A percentile compares a stretch with the other conserved stretches of the same genome.
phyloP scores from a whole-genome alignment of 2,113 vertebrate species.

The Caranx ignobilis region DNA sequence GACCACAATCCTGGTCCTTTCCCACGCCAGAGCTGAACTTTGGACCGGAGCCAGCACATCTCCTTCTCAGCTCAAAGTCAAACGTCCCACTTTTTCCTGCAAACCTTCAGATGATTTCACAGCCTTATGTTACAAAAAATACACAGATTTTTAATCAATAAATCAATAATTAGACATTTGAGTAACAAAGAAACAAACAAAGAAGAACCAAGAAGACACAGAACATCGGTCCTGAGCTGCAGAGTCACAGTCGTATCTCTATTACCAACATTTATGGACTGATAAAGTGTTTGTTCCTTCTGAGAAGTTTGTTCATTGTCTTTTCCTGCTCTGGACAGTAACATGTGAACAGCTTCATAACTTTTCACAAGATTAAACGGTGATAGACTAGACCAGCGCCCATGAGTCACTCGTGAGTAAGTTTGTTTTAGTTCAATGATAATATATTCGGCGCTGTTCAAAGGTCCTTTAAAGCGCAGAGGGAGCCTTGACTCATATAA shows the following conservation, averaged over 20 bases:
- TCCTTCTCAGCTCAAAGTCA: slow-evolving; percentile 49
- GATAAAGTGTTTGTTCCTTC: not conserved
- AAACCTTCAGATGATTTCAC: slow-evolving; percentile 1
- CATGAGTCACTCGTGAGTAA: not conserved
- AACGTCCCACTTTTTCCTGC: slow-evolving; percentile 44
- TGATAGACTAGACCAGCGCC: not conserved
- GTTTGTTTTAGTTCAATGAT: no score
- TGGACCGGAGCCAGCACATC: slow-evolving; percentile 65
- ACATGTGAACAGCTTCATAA: not conserved
- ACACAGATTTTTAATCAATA: not conserved
- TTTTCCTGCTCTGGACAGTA: not conserved
- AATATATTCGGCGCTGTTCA: no score
- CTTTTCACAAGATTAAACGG: not conserved
- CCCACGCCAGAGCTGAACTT: slow-evolving; percentile 79
- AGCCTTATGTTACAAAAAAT: not conserved
- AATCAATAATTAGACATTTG: not conserved
- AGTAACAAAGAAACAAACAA: not conserved
- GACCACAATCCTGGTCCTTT: slow-evolving; percentile 70
- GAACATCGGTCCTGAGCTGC: not conserved
- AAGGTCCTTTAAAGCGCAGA: not conserved
- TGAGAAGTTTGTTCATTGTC: not conserved
- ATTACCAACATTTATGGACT: no score
- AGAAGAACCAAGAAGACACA: not conserved
- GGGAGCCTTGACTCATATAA: no score
- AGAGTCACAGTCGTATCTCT: not conserved